These are phyloP conservation scores for Myotis planiceps DNA, from an alignment of 2,797 vertebrate genomes.

Conservation along the genomic window DNA sequence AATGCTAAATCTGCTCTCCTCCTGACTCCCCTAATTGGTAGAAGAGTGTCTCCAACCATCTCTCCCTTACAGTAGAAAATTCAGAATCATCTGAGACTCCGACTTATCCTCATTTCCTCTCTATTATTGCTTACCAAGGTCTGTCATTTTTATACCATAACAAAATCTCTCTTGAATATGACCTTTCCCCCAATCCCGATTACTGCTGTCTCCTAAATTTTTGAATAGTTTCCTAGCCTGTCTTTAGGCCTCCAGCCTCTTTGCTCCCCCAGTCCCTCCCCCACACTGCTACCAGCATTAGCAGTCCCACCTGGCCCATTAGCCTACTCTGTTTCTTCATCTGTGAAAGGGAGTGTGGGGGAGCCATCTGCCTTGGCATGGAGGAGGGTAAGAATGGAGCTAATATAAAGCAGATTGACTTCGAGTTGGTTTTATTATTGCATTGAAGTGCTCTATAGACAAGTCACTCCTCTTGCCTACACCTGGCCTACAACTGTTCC, in stretches of 20 bases:
- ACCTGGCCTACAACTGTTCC: neutral
- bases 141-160: neutral
- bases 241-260: neutral
- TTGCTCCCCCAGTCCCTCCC: neutral
- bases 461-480: neutral
- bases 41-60: neutral
- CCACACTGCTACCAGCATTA: neutral
- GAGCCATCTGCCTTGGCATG: neutral
- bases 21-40: neutral
- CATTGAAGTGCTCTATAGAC: neutral
- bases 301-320: neutral
- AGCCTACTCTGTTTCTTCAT: neutral
- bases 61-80: neutral
- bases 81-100: neutral
- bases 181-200: neutral
- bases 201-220: neutral
- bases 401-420: neutral
- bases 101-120: neutral
- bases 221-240: neutral
- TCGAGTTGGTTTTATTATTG: neutral
- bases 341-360: neutral
- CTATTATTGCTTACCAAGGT: neutral
- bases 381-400: neutral
- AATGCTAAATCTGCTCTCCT: neutral
- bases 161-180: neutral